Evolutionary conservation across 2,888 invertebrate species (phyloP).

Genomic region (Lepidochrysops patricia): DNA sequence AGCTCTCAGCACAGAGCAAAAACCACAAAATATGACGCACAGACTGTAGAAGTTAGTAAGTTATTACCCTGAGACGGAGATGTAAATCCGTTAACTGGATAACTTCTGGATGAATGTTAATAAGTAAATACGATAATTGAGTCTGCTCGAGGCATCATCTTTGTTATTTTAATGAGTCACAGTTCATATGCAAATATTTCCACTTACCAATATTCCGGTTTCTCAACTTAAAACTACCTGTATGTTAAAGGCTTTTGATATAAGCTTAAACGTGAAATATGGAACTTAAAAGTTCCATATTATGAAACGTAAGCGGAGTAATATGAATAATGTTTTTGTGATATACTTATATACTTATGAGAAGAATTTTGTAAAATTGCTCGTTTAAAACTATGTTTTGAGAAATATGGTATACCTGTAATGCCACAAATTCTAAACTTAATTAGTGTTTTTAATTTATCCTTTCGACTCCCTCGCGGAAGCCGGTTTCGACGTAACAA

Average conservation of each 20-base stretch:
- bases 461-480: too few species aligned
- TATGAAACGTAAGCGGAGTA: neutral
- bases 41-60: neutral
- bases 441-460: too few species aligned
- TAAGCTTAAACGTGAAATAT: neutral
- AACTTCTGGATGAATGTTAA: constrained; percentile 56
- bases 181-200: constrained; percentile 48
- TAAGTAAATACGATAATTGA: constrained; percentile 68
- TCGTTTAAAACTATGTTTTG: neutral
- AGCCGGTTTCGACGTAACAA: too few species aligned
- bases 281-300: neutral
- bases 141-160: constrained; percentile 49
- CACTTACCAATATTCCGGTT: constrained; percentile 23
- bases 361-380: neutral
- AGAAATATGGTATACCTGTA: too few species aligned
- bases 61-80: constrained; percentile 35
- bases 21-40: neutral
- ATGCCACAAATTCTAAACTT: too few species aligned
- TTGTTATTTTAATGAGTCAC: constrained; percentile 66
- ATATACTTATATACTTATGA: neutral
- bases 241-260: constrained; percentile 6
- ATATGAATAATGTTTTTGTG: too few species aligned
- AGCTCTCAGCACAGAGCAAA: neutral
- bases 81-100: constrained; percentile 54
- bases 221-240: constrained; percentile 17